Percentiles rank a stretch among this genome's conserved stretches.
These are phyloP conservation scores for Scylla paramamosain DNA, from an alignment of 1,140 invertebrate species.

Conservation along the genomic window DNA sequence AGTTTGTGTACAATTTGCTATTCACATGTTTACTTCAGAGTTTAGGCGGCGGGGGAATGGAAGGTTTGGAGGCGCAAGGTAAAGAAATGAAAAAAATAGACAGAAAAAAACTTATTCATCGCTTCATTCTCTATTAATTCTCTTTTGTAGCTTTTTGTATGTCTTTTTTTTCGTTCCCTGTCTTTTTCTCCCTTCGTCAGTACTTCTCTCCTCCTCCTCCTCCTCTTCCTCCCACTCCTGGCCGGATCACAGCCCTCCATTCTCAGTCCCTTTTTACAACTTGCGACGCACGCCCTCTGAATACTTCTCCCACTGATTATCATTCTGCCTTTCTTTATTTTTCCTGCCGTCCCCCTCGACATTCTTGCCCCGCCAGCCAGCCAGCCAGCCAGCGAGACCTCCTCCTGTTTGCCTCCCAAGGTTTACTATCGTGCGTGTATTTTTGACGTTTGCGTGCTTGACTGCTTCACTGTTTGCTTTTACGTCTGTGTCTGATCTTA, in stretches of 20 bases:
- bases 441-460: constrained; percentile 21
- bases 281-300: background rate
- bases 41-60: background rate
- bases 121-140: too few species aligned
- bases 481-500: constrained; percentile 3
- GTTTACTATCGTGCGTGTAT: constrained; percentile 3
- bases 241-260: background rate
- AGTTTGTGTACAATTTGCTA: constrained; percentile 1
- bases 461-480: background rate
- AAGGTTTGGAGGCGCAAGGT: background rate
- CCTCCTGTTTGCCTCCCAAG: background rate
- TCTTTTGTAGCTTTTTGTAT: too few species aligned
- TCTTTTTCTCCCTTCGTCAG: too few species aligned
- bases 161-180: too few species aligned
- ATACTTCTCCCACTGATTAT: background rate
- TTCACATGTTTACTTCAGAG: constrained; percentile 4
- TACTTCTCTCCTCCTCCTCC: too few species aligned
- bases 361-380: background rate
- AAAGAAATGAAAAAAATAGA: background rate
- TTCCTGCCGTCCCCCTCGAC: background rate
- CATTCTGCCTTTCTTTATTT: constrained; percentile 2
- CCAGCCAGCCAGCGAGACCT: background rate
- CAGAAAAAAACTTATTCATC: background rate
- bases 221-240: background rate
- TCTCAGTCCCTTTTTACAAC: background rate